These are phyloP conservation scores for Pelvicachromis taeniatus DNA, from an alignment of 2,113 vertebrate genomes.

Conservation along the genomic window DNA sequence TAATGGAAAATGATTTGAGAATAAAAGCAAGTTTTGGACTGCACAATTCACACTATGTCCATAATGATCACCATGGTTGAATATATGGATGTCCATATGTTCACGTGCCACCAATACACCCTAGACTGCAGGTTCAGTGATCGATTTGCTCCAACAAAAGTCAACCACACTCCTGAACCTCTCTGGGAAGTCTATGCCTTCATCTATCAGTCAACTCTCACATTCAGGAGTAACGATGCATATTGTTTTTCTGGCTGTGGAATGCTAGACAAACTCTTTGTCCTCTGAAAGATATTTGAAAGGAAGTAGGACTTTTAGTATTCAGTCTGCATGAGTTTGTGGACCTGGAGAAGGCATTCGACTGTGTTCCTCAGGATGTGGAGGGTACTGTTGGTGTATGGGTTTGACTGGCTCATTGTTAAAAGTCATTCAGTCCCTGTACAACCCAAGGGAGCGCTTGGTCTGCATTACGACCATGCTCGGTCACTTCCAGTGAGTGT, in stretches of 20 bases:
- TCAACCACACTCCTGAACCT: not conserved
- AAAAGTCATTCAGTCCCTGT: not conserved
- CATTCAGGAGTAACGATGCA: not conserved
- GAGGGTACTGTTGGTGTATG: not conserved
- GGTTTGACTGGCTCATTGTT: not conserved
- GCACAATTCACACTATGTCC: not conserved
- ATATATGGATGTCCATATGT: not conserved
- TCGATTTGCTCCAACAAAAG: not conserved
- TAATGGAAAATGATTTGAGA: not conserved
- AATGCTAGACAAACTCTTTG: not conserved
- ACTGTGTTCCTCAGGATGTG: not conserved
- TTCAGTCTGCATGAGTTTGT: not conserved
- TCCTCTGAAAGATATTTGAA: not conserved
- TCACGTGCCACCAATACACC: not conserved
- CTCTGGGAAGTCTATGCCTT: fast-evolving
- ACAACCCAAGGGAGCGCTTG: not conserved
- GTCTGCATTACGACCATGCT: not conserved
- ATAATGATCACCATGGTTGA: not conserved
- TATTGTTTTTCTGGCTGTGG: not conserved
- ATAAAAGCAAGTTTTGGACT: not conserved
- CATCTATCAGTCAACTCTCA: not conserved
- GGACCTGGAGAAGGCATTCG: not conserved
- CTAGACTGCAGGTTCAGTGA: not conserved
- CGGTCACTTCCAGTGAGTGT: not conserved
- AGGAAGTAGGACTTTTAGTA: not conserved